Evolutionary conservation across 2,888 invertebrate genomes (phyloP).

Genomic region (Cheiracanthium punctorium): DNA sequence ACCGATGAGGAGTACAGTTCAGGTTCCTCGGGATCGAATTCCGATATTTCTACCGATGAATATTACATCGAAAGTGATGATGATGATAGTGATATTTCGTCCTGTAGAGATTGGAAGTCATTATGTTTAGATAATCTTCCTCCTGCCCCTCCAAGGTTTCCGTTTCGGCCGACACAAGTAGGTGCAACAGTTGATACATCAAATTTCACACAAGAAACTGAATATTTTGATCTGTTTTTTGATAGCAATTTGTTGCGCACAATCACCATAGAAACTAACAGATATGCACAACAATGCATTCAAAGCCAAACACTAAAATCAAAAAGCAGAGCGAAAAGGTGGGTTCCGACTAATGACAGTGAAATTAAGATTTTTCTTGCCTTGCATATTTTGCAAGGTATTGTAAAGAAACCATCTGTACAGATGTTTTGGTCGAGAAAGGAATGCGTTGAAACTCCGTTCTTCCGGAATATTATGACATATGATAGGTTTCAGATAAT

Average conservation of each 20-base stretch:
- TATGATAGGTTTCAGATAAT: not conserved
- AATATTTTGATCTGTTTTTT: constrained; percentile 15
- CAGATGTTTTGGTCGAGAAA: not conserved
- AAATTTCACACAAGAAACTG: constrained; percentile 13
- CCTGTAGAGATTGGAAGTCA: no score
- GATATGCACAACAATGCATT: not conserved
- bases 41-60: no score
- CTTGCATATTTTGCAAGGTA: not conserved
- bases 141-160: not conserved
- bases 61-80: no score
- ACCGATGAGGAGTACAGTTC: no score
- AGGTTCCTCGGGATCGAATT: no score
- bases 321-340: not conserved
- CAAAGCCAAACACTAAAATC: not conserved
- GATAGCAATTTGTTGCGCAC: not conserved
- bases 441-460: not conserved
- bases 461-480: not conserved
- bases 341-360: not conserved
- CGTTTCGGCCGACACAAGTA: not conserved
- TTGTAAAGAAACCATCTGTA: not conserved
- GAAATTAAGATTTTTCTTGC: not conserved
- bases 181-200: constrained; percentile 11
- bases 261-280: not conserved
- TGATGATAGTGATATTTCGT: no score
- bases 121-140: no score